These are phyloP conservation scores for Halcyon leucocephala DNA, from an alignment of 2,797 vertebrate genomes.

Conservation along the genomic window DNA sequence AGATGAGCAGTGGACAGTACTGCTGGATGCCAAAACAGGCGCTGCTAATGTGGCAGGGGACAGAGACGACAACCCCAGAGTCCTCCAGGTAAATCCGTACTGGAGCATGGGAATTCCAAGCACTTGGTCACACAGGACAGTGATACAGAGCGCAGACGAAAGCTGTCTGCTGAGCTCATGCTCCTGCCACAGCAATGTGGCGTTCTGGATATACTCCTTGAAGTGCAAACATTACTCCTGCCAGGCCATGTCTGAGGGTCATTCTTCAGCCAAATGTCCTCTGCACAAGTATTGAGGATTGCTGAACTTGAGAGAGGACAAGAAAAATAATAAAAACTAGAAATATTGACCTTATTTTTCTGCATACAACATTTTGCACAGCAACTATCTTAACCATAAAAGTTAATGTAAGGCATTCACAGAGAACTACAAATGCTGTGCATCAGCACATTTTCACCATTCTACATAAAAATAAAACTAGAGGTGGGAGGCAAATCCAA, in stretches of 20 bases:
- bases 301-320: background rate
- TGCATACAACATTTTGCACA: background rate
- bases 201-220: background rate
- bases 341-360: background rate
- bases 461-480: background rate
- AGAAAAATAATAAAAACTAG: background rate
- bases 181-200: rapidly evolving
- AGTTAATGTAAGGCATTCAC: rapidly evolving
- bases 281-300: background rate
- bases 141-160: background rate
- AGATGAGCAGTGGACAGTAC: background rate
- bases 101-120: background rate
- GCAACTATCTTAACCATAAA: background rate
- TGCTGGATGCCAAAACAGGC: too few relatives aligned
- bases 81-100: background rate
- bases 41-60: rapidly evolving
- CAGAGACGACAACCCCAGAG: background rate
- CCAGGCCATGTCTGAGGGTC: rapidly evolving
- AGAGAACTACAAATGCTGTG: background rate
- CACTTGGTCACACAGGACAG: rapidly evolving
- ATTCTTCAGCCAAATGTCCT: background rate
- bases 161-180: background rate
- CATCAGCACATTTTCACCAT: background rate
- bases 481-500: conserved; percentile 7
- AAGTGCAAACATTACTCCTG: background rate